Percentiles rank a stretch among this genome's conserved stretches.
These are phyloP conservation scores for Erebia epiphron DNA, from an alignment of 2,888 invertebrate species.

Conservation along the genomic window DNA sequence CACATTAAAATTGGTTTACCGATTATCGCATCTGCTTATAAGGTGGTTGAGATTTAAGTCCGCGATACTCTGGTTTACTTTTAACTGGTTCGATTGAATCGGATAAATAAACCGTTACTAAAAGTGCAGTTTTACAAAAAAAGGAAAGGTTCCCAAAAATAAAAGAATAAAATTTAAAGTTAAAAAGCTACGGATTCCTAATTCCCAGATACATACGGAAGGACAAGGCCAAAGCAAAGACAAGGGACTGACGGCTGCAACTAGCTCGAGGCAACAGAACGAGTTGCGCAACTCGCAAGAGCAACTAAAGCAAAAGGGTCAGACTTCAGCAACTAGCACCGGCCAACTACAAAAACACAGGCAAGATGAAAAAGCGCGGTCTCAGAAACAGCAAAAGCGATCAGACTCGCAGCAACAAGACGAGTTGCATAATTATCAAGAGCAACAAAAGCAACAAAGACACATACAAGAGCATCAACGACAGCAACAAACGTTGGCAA, in stretches of 20 bases:
- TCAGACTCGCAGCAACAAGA: not conserved
- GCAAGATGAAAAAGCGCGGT: not conserved
- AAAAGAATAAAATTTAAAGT: constrained; percentile 13
- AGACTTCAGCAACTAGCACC: not conserved
- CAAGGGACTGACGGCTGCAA: constrained; percentile 2
- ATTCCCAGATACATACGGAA: constrained; percentile 14
- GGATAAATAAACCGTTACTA: not conserved
- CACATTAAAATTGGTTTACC: not conserved
- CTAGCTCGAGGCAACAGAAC: constrained; percentile 1
- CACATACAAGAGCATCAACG: not conserved
- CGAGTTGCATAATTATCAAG: not conserved
- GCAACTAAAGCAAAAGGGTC: not conserved
- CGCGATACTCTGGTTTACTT: not conserved
- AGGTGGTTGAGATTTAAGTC: not conserved
- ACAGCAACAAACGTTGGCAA: not conserved
- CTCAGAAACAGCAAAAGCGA: not conserved
- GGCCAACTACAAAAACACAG: not conserved
- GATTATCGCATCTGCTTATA: not conserved
- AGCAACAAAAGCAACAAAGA: not conserved
- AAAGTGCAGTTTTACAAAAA: constrained; percentile 3
- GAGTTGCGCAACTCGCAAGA: not conserved
- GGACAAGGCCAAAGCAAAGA: constrained; percentile 8
- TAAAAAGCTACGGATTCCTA: constrained; percentile 23
- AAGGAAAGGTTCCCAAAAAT: not conserved
- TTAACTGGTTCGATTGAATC: not conserved